Conservation (phyloP, 2,113 vertebrate species). For the Sturnus vulgaris region DNA sequence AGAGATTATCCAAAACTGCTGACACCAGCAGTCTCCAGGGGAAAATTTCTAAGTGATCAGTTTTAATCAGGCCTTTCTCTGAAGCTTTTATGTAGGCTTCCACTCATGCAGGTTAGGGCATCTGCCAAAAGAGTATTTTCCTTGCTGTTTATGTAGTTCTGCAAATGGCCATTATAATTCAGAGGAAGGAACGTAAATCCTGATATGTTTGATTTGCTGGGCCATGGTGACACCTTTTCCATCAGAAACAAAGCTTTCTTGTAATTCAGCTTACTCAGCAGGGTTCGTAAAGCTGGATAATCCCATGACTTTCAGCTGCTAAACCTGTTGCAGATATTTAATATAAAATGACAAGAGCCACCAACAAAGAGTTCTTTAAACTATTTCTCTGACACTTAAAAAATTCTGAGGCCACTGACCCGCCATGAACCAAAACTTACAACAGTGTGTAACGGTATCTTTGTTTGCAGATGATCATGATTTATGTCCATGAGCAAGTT, state of each 20-base stretch:
- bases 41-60: constrained; percentile 24
- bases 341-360: background rate
- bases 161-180: constrained; percentile 24
- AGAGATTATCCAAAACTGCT: constrained; percentile 56
- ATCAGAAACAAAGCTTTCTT: constrained; percentile 40
- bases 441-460: background rate
- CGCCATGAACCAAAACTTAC: background rate
- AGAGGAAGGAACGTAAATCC: constrained; percentile 43
- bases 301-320: constrained; percentile 23
- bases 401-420: background rate
- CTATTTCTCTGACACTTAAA: background rate
- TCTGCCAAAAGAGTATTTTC: constrained; percentile 29
- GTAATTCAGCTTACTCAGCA: constrained; percentile 44
- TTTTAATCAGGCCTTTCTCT: constrained; percentile 4
- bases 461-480: background rate
- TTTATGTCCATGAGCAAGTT: background rate
- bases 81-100: constrained; percentile 32
- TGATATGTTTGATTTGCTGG: constrained; percentile 20
- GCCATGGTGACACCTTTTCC: constrained; percentile 41
- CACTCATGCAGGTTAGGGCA: constrained; percentile 8
- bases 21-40: constrained; percentile 38
- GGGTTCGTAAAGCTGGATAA: background rate
- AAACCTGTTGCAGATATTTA: constrained; percentile 54
- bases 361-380: background rate
- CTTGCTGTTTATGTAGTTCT: background rate